Evolutionary conservation across 37 sponge, comb jelly and placozoan species (phyloP), one percentile per base, ranked within the genome.

Genomic region (Geodia barretti): DNA sequence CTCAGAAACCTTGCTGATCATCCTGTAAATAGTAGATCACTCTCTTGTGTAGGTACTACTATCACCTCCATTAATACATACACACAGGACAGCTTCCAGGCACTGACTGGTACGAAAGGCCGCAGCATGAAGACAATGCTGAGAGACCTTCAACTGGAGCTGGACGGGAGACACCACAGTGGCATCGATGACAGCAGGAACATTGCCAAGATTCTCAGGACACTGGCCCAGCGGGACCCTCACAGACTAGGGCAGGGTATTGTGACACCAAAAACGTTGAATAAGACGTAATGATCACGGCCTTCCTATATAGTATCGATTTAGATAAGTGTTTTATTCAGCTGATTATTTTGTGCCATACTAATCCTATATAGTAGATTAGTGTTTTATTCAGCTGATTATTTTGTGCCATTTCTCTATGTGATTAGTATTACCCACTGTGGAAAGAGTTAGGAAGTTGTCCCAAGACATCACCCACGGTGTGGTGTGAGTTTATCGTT

Each of bases 131-230:
- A 83, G 37, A 38, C 73, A 11, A 91, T 93, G 94, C 60, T 93
- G 25, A 34, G 77, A 2, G 62, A 83, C 30, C 75, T 93, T 1
- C 41, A 71, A 1, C 66, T 93, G 40, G 39, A 8, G 24, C 64
- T 93, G 65, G 87, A 82, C 21, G 94, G 94, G 0, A 35, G 84
- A 17, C 94, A 93, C 38, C 94, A 93, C 76, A 93, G 94, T 82
- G 94, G 94, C 1, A 93, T 89, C 68, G 94, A 93, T 86, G 94
- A 93, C 54, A 79, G 76, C 54, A 89, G 72, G 70, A 93, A 93
- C 84, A 93, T 93, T 68, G 87, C 94, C 29, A 85, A 73, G 62
- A 89, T 93, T 62, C 47, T 92, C 0, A 47, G 32, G 8, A 76
- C 68, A 40, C 63, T 91, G 63, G 83, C 63, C 0, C 63, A 31